Percentiles rank a stretch among this genome's conserved stretches.
phyloP scores from a whole-genome alignment of 2,888 invertebrate species.

The Fragum sueziense region DNA sequence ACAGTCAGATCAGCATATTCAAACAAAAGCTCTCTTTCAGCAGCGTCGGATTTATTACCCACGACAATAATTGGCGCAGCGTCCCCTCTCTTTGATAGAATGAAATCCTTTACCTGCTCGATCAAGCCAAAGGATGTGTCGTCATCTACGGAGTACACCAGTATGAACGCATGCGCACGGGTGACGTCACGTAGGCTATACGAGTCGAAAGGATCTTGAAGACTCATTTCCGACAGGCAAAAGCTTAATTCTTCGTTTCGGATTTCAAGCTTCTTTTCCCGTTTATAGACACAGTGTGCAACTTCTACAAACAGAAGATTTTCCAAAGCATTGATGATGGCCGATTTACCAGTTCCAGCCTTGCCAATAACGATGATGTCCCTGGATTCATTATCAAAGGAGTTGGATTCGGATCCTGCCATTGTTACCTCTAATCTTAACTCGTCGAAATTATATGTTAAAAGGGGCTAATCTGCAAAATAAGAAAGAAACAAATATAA shows the following conservation, averaged over 20 bases:
- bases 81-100: neutral
- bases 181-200: neutral
- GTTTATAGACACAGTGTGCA: neutral
- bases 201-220: neutral
- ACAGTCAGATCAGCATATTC: slow-evolving; percentile 7
- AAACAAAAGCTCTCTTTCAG: neutral
- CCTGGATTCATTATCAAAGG: neutral
- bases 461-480: too few relatives aligned
- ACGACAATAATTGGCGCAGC: neutral
- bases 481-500: too few relatives aligned
- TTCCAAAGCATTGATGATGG: neutral
- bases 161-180: slow-evolving; percentile 6
- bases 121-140: slow-evolving; percentile 3
- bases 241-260: neutral
- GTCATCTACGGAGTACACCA: slow-evolving; percentile 7
- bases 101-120: slow-evolving; percentile 15
- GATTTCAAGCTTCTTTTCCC: neutral
- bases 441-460: too few relatives aligned
- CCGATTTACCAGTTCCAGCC: neutral
- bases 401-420: neutral
- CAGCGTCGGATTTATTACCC: slow-evolving; percentile 16
- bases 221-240: neutral
- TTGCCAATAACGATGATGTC: neutral
- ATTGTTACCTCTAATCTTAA: too few relatives aligned
- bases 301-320: neutral